phyloP scores from a whole-genome alignment of 2,888 invertebrate genomes.

The Smittia sp. region DNA sequence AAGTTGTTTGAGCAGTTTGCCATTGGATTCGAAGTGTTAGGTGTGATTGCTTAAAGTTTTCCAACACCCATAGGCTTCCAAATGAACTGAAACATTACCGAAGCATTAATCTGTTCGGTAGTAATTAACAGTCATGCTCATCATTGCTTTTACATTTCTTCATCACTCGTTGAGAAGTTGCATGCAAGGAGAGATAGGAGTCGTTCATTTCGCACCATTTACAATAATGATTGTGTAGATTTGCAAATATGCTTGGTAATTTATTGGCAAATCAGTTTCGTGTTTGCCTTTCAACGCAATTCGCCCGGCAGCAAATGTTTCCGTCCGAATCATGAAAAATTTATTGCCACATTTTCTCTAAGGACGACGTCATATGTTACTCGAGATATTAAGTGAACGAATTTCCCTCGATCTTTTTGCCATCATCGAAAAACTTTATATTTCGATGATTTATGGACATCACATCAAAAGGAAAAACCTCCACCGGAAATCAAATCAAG shows the following conservation, averaged over 20 bases:
- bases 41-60: too few species aligned
- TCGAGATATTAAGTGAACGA: conserved; percentile 19
- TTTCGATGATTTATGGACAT: conserved; percentile 40
- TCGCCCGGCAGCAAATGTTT: neutral
- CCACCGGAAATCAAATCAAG: neutral
- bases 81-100: too few species aligned
- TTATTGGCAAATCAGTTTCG: conserved; percentile 9
- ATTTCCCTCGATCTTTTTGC: conserved; percentile 19
- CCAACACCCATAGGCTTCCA: too few species aligned
- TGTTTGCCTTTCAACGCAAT: too few species aligned
- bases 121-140: conserved; percentile 27
- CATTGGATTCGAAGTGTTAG: too few species aligned
- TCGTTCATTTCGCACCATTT: conserved; percentile 7
- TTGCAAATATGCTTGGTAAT: conserved; percentile 28
- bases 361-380: conserved; percentile 16
- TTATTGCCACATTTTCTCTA: conserved; percentile 22
- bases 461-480: conserved; percentile 28
- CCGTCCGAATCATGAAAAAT: conserved; percentile 20
- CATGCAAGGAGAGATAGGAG: neutral
- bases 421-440: conserved; percentile 20
- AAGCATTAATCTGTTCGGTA: neutral
- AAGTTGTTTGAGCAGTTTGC: too few species aligned
- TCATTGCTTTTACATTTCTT: conserved; percentile 8
- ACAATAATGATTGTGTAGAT: conserved; percentile 26
- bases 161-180: neutral